These are phyloP conservation scores for Tribolium freemani DNA, from an alignment of 2,888 invertebrate genomes.

Conservation along the genomic window DNA sequence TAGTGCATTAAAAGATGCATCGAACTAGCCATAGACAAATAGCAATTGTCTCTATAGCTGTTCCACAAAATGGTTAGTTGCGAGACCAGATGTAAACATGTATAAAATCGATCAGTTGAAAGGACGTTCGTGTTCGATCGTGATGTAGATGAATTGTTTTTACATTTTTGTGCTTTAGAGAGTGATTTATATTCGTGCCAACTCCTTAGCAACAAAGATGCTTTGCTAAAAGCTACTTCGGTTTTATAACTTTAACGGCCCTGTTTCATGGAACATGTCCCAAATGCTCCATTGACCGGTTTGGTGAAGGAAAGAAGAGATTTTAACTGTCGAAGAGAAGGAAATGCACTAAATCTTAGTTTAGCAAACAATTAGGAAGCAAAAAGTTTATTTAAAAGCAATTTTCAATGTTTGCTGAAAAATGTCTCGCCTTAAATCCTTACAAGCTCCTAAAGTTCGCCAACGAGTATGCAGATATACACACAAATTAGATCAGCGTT, in stretches of 20 bases:
- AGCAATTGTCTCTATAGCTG: no score
- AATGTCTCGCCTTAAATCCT: not conserved
- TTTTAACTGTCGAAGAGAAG: not conserved
- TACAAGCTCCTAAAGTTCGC: not conserved
- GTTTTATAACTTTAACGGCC: not conserved
- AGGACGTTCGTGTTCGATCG: not conserved
- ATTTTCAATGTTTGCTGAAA: not conserved
- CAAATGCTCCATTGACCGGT: not conserved
- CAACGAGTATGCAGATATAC: not conserved
- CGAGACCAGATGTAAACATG: not conserved
- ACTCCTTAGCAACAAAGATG: not conserved
- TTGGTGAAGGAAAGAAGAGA: not conserved
- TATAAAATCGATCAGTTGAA: not conserved
- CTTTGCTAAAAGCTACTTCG: slow-evolving; percentile 5
- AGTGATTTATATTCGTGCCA: not conserved
- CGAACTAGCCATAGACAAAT: not conserved
- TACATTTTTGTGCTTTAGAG: not conserved
- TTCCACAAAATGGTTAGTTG: not conserved
- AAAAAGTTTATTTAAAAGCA: not conserved
- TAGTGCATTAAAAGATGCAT: not conserved
- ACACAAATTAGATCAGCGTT: not conserved
- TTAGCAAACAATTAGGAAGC: not conserved
- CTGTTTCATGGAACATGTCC: slow-evolving; percentile 2
- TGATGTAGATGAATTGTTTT: not conserved
- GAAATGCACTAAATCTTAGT: not conserved